These are phyloP conservation scores for Dascillus cervinus DNA, from an alignment of 2,888 invertebrate species.

Conservation along the genomic window DNA sequence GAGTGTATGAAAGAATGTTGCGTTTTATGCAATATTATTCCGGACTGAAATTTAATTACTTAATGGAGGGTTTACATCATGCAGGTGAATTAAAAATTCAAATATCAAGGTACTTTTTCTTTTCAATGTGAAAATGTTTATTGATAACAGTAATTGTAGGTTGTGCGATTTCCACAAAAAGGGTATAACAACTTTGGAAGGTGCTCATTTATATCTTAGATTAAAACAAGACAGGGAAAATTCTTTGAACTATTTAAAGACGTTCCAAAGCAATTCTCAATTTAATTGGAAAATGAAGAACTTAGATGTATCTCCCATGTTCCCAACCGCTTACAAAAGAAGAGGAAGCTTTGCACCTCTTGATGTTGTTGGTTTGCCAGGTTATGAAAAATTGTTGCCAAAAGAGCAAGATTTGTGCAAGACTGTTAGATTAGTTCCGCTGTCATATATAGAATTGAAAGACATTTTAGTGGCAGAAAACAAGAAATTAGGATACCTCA, in stretches of 20 bases:
- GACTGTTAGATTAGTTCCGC: conserved; percentile 63
- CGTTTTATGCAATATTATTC: conserved; percentile 70
- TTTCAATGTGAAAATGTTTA: conserved; percentile 9
- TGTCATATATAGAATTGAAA: conserved; percentile 72
- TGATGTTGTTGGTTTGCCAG: conserved; percentile 67
- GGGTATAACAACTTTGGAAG: conserved; percentile 60
- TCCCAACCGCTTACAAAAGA: conserved; percentile 27
- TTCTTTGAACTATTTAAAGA: conserved; percentile 45
- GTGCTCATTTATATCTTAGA: conserved; percentile 57
- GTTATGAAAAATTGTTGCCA: conserved; percentile 62
- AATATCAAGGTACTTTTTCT: conserved; percentile 44
- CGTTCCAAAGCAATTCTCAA: conserved; percentile 32
- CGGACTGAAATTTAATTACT: conserved; percentile 65
- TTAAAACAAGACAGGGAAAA: conserved; percentile 55
- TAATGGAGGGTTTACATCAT: conserved; percentile 68
- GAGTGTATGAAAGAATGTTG: conserved; percentile 52
- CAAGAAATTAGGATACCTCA: conserved; percentile 63
- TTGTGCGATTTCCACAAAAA: conserved; percentile 59
- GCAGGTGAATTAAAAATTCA: conserved; percentile 60
- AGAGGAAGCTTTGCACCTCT: conserved; percentile 48
- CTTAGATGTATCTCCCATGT: conserved; percentile 4
- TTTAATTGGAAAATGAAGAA: conserved; percentile 32
- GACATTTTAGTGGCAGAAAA: conserved; percentile 67
- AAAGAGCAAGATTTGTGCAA: conserved; percentile 73
- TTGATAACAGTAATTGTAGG: conserved; percentile 30